A percentile compares a stretch with the other conserved stretches of the same genome.
Evolutionary conservation across 2,797 vertebrate species (phyloP).

Genomic region (Sebastes baramenuke): DNA sequence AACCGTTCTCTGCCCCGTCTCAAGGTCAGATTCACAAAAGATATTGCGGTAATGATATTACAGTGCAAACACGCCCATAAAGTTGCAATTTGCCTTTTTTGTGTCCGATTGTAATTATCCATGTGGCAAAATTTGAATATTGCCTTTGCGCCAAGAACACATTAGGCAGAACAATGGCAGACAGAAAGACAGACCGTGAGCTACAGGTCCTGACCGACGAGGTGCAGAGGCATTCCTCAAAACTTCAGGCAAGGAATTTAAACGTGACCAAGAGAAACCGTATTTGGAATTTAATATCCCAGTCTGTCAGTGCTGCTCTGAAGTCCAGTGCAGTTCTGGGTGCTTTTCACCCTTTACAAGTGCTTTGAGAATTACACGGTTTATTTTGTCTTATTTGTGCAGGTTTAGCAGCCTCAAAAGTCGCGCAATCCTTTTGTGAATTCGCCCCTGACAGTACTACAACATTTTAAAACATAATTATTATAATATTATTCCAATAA

Average conservation of each 20-base stretch:
- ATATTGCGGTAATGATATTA: accelerated
- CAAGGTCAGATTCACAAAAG: background rate
- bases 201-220: background rate
- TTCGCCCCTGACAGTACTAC: no score
- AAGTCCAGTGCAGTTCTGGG: no score
- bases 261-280: background rate
- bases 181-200: background rate
- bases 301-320: background rate
- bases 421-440: no score
- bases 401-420: no score
- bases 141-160: background rate
- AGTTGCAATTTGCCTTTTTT: background rate
- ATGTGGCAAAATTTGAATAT: background rate
- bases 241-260: no score
- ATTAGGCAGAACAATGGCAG: background rate
- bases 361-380: no score
- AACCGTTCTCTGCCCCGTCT: background rate
- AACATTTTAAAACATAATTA: background rate
- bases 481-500: background rate
- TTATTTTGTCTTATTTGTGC: no score
- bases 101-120: background rate
- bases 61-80: background rate
- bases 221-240: no score
- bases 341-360: no score
- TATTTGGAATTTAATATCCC: background rate